Evolutionary conservation across 1,140 invertebrate species (phyloP), one percentile per base, ranked within the genome.

Genomic region (Drosophila paulistorum): DNA sequence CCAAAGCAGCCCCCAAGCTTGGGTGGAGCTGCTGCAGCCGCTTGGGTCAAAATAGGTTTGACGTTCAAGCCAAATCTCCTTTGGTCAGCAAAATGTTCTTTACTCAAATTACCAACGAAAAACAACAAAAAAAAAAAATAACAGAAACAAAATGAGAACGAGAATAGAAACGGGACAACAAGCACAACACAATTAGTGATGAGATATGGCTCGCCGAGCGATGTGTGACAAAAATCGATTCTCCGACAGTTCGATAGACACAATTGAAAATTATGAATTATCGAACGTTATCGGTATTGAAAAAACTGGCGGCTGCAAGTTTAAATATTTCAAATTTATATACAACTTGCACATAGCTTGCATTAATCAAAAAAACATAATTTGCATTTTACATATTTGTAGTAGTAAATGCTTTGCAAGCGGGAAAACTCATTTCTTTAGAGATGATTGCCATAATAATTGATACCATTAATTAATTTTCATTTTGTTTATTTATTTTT

Each of bases 111-210:
- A 41, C 61, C 23, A 39, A 65, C 45, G 65, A 77, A 54, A 37
- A 39, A 59, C 73, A 65, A 65, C 59, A 65, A 71, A 77, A 54
- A 37, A 17, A 17, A 37, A 59, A 74, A 65, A 65, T 61, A 65
- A 62, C 60, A 60, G 58, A 51, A 51, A 51, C 45, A 51, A 42
- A 76, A 69, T 60, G 35, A 66, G 42, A 76, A 69, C 66, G 35
- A 66, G 26, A 64, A 66, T 60, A 77, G 58, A 77, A 75, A 74
- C 45, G 45, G 45, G 45, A 51, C 45, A 51, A 51, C 45, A 51
- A 51, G 45, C 45, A 74, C 62, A 75, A 68, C 74, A 64, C 48
- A 74, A 74, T 54, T 62, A 65, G 66, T 73, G 57, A 9, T 23
- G 45, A 20, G 7, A 48, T 10, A 39, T 5, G 11, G 9, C 5